Evolutionary conservation across 1,140 invertebrate species (phyloP).

Genomic region (Drosophila ironensis): DNA sequence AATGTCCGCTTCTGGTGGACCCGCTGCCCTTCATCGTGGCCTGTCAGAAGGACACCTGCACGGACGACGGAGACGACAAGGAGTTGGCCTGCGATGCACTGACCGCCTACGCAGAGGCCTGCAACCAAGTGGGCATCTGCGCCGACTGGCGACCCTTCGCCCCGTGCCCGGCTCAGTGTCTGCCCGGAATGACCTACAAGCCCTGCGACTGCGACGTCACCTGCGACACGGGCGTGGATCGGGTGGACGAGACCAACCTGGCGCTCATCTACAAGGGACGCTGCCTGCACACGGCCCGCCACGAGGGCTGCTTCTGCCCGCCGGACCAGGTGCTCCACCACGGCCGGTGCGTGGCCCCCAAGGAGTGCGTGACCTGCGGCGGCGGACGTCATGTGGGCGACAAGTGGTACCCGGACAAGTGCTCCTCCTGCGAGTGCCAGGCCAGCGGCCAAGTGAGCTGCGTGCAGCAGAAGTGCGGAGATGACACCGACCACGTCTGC

Average conservation of each 20-base stretch:
- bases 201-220: slow-evolving; percentile 7
- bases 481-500: slow-evolving; percentile 4
- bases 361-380: slow-evolving; percentile 6
- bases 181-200: slow-evolving; percentile 3
- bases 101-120: not conserved
- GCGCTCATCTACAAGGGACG: slow-evolving; percentile 5
- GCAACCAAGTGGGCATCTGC: slow-evolving; percentile 1
- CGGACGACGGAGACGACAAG: not conserved
- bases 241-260: slow-evolving; percentile 2
- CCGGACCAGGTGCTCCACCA: slow-evolving; percentile 2
- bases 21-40: slow-evolving; percentile 3
- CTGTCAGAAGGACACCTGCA: slow-evolving; percentile 9
- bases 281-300: slow-evolving; percentile 4
- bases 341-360: slow-evolving; percentile 1
- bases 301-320: slow-evolving; percentile 13
- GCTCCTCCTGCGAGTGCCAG: not conserved
- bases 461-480: not conserved
- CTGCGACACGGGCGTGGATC: slow-evolving; percentile 2
- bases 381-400: slow-evolving; percentile 4
- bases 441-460: slow-evolving; percentile 1
- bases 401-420: slow-evolving; percentile 8
- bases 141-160: slow-evolving; percentile 2
- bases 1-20: slow-evolving; percentile 5
- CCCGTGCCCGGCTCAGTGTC: not conserved
- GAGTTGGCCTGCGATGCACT: not conserved